These are phyloP conservation scores for Cyrtonyx montezumae DNA, from an alignment of 2,113 vertebrate genomes.

Conservation along the genomic window DNA sequence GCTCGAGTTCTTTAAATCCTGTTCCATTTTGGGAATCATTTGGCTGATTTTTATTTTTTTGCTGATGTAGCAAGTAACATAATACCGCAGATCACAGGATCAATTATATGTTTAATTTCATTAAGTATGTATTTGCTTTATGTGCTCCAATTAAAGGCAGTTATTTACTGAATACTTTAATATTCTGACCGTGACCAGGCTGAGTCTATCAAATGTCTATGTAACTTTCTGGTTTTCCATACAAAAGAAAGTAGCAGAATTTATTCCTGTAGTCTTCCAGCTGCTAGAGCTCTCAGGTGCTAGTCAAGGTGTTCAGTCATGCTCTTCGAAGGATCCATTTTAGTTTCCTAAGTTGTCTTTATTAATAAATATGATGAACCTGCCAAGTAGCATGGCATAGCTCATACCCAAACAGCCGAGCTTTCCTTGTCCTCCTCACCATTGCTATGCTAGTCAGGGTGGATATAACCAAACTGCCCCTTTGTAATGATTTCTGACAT, in stretches of 20 bases:
- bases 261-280: background rate
- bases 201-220: background rate
- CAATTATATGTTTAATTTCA: background rate
- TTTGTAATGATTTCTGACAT: background rate
- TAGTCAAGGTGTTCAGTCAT: background rate
- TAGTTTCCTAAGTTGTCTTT: background rate
- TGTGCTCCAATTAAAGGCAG: background rate
- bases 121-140: background rate
- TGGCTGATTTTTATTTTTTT: background rate
- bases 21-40: background rate
- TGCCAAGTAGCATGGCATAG: accelerated
- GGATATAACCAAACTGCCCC: background rate
- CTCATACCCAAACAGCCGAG: accelerated
- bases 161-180: background rate
- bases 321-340: background rate
- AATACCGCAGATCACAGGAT: background rate
- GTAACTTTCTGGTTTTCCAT: accelerated
- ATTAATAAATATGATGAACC: background rate
- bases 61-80: accelerated
- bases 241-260: background rate
- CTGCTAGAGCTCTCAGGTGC: background rate
- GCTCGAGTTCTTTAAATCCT: background rate
- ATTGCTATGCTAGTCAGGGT: background rate
- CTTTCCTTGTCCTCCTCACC: background rate
- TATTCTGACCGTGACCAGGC: background rate